Evolutionary conservation across 2,797 vertebrate genomes (phyloP).

Genomic region (Todus mexicanus): DNA sequence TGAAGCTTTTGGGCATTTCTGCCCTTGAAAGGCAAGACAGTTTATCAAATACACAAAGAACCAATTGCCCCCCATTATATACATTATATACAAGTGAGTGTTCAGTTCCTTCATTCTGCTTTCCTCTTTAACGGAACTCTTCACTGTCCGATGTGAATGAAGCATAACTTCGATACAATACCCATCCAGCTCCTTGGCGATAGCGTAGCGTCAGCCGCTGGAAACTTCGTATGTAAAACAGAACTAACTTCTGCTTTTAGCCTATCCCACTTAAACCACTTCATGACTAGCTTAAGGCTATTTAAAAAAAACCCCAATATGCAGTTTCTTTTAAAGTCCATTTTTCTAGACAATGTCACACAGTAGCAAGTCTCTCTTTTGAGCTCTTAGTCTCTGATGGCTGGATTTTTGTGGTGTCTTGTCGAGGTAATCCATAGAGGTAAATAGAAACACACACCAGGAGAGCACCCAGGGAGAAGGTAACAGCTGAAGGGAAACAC

Average conservation of each 20-base stretch:
- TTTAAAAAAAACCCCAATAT: not conserved
- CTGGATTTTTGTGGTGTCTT: slow-evolving; percentile 83
- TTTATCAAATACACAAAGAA: slow-evolving; percentile 39
- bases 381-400: slow-evolving; percentile 52
- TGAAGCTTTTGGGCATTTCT: slow-evolving; percentile 28
- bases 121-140: not conserved
- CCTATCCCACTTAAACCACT: not conserved
- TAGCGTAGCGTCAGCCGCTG: not conserved
- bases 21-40: slow-evolving; percentile 1
- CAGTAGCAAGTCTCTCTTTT: slow-evolving; percentile 79
- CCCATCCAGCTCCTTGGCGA: not conserved
- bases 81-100: slow-evolving; percentile 53
- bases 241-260: slow-evolving; percentile 1
- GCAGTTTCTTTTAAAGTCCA: not conserved
- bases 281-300: slow-evolving; percentile 48
- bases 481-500: slow-evolving; percentile 76
- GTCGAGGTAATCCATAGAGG: slow-evolving; percentile 92
- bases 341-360: slow-evolving; percentile 73
- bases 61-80: slow-evolving; percentile 8
- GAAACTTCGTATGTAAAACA: not conserved
- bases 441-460: slow-evolving; percentile 96
- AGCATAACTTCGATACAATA: not conserved
- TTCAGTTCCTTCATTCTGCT: slow-evolving; percentile 38
- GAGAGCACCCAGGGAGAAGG: slow-evolving; percentile 83
- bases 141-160: not conserved